Conservation (phyloP, 1,140 invertebrate genomes). For the Solenopsis invicta region DNA sequence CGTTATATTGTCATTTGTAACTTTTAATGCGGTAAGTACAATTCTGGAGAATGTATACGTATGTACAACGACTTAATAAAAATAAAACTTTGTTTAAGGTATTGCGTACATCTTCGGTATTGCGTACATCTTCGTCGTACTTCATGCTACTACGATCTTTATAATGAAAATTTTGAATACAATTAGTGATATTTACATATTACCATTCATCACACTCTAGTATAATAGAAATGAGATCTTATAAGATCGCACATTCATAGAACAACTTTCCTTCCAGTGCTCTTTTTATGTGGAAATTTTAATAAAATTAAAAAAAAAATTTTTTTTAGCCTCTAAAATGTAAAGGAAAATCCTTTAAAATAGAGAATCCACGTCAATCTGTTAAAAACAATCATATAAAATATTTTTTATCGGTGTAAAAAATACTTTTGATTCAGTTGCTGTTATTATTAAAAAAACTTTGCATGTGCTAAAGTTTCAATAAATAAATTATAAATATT, state of each 20-base stretch:
- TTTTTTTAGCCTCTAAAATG: not conserved
- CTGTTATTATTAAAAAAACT: too few species aligned
- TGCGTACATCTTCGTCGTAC: constrained; percentile 59
- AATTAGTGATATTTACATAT: not conserved
- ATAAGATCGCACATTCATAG: not conserved
- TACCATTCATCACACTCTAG: not conserved
- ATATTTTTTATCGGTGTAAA: too few species aligned
- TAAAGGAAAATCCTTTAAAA: not conserved
- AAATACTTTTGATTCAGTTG: too few species aligned
- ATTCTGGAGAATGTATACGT: not conserved
- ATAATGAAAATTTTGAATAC: not conserved
- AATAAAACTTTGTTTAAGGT: not conserved
- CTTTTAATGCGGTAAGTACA: constrained; percentile 37
- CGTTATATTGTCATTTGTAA: constrained; percentile 3
- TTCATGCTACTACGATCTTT: constrained; percentile 33
- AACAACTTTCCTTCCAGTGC: not conserved
- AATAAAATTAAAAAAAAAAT: constrained; percentile 1
- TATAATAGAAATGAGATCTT: not conserved
- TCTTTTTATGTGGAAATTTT: not conserved
- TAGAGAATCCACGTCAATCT: too few species aligned
- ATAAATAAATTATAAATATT: too few species aligned
- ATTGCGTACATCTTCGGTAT: constrained; percentile 71
- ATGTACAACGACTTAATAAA: not conserved
- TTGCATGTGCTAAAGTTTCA: too few species aligned
- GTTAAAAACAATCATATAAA: too few species aligned